Evolutionary conservation across 1,140 invertebrate species (phyloP), one percentile per base, ranked within the genome.

Genomic region (Luehdorfia chinensis): DNA sequence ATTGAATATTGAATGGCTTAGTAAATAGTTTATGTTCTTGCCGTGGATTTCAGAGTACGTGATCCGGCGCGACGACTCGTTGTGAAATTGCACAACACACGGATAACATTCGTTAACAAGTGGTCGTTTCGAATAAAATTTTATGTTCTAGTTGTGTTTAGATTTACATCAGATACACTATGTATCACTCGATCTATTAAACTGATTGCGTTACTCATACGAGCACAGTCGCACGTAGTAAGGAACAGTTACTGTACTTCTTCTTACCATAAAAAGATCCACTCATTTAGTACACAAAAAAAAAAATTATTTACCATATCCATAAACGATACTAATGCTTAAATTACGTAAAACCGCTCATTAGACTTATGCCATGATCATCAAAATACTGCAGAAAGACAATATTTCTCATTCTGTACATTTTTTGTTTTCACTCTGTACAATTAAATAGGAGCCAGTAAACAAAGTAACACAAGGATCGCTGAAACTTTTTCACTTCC

Each of bases 21-120:
- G 78, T 86, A 84, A 86, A 86, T 86, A 84, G 83, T 86, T 84
- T 86, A 86, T 86, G 77, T 81, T 86, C 69, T 67, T 69, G 55
- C 60, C 75, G 75, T 75, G 71, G 79, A 81, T 86, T 86, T 86
- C 71, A 71, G 75, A 69, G 69, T 75, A 83, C 77, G 81, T 84
- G 81, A 80, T 83, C 62, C 73, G 70, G 66, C 69, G 75, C 59
- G 66, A 48, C 65, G 58, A 50, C 53, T 66, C 56, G 75, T 75
- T 85, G 75, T 76, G 79, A 80, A 81, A 85, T 75, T 74, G 66
- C 46, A 59, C 68, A 68, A 81, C 73, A 76, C 65, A 64, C 61
- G 62, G 66, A 67, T 71, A 77, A 79, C 69, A 69, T 68, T 70
- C 66, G 71, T 72, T 75, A 75, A 78, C 75, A 77, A 71, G 68